Evolutionary conservation across 2,888 invertebrate genomes (phyloP).

Genomic region (Andricus quercusramuli): DNA sequence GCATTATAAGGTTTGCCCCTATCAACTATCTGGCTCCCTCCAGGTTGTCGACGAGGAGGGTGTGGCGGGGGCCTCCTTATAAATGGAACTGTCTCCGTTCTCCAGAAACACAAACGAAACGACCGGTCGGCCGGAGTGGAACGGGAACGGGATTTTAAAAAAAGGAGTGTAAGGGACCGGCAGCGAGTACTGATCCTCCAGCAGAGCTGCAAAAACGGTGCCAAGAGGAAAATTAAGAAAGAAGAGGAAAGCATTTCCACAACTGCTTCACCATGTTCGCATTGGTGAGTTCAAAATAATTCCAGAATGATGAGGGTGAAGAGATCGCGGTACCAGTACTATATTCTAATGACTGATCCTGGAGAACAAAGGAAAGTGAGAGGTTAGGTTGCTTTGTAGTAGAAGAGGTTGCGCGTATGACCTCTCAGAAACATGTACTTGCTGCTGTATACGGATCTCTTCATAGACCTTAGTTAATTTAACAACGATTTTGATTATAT

Average conservation of each 20-base stretch:
- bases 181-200: conserved; percentile 69
- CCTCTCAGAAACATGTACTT: conserved; percentile 19
- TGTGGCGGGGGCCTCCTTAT: conserved; percentile 71
- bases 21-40: conserved; percentile 57
- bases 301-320: conserved; percentile 25
- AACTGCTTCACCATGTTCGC: conserved; percentile 67
- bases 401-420: conserved; percentile 48
- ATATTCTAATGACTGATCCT: conserved; percentile 46
- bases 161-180: conserved; percentile 47
- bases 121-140: conserved; percentile 59
- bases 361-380: conserved; percentile 74
- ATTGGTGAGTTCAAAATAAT: conserved; percentile 69
- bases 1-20: conserved; percentile 47
- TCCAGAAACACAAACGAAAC: conserved; percentile 72
- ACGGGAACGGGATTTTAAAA: conserved; percentile 43
- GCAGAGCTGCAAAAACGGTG: conserved; percentile 62
- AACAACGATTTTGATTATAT: background rate
- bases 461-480: background rate
- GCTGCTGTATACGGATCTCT: background rate
- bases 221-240: conserved; percentile 11
- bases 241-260: conserved; percentile 40
- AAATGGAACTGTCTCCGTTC: conserved; percentile 75
- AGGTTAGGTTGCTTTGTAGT: conserved; percentile 61
- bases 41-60: conserved; percentile 56
- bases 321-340: conserved; percentile 29